phyloP scores from a whole-genome alignment of 2,113 vertebrate genomes.

The Otolemur garnettii region DNA sequence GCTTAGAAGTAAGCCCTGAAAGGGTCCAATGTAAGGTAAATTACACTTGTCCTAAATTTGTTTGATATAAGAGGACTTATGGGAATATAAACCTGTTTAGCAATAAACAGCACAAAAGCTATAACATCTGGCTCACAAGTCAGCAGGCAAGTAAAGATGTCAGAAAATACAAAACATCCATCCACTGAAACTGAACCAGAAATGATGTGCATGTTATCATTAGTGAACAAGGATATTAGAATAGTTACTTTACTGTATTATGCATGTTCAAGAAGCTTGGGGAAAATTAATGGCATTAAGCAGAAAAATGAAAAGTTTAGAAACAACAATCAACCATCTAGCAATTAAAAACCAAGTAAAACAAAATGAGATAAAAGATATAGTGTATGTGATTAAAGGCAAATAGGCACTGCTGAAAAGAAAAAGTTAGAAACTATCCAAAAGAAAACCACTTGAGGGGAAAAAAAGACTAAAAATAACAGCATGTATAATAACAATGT shows the following conservation, averaged over 20 bases:
- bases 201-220: background rate
- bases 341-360: background rate
- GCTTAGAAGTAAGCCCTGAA: background rate
- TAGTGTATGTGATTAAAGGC: background rate
- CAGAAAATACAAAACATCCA: background rate
- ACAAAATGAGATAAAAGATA: background rate
- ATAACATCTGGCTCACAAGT: background rate
- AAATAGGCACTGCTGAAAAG: background rate
- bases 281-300: background rate
- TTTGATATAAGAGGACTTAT: background rate
- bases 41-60: background rate
- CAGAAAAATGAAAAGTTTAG: background rate
- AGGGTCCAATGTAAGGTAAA: background rate
- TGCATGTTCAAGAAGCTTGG: background rate
- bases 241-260: background rate
- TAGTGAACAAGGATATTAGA: background rate
- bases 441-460: background rate
- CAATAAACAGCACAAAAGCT: background rate
- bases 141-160: background rate
- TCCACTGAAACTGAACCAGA: background rate
- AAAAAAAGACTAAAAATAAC: background rate
- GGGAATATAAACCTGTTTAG: background rate
- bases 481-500: background rate
- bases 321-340: background rate
- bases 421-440: background rate